These are phyloP conservation scores for Calvadosia cruxmelitensis DNA, from an alignment of 30 jellyfish, hydroid and myxozoan genomes.

Conservation along the genomic window DNA sequence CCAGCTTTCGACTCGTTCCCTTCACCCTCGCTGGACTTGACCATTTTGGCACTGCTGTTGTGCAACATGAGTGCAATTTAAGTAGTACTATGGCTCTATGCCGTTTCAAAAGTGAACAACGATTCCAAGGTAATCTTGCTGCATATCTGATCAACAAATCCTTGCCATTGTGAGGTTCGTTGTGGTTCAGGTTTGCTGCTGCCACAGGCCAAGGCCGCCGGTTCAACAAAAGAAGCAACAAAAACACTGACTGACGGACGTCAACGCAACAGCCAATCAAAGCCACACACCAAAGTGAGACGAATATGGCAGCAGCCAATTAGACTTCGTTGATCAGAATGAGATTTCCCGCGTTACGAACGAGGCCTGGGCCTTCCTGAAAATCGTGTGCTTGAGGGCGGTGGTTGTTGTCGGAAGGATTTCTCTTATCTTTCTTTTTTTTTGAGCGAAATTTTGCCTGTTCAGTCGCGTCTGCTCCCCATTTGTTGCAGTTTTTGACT, in stretches of 20 bases:
- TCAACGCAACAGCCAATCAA: neutral
- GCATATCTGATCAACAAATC: too few species aligned
- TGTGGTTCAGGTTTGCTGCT: neutral
- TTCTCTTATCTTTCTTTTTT: neutral
- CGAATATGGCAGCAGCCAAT: neutral
- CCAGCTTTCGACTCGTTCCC: neutral
- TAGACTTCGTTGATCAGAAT: neutral
- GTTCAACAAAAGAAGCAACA: neutral
- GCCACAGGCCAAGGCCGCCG: neutral
- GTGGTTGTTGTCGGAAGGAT: slow-evolving; percentile 2
- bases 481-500: too few species aligned
- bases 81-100: too few species aligned
- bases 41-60: neutral
- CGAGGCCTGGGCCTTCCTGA: too few species aligned
- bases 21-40: neutral
- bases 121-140: too few species aligned
- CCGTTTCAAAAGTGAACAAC: too few species aligned
- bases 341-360: too few species aligned
- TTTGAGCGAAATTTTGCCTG: too few species aligned
- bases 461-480: too few species aligned
- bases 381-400: neutral
- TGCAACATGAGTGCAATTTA: neutral
- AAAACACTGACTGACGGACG: neutral
- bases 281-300: neutral
- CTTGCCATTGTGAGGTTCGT: neutral